Evolutionary conservation across 1,140 invertebrate genomes (phyloP), one percentile per base, ranked within the genome.

Genomic region (Matsumurasca onukii): DNA sequence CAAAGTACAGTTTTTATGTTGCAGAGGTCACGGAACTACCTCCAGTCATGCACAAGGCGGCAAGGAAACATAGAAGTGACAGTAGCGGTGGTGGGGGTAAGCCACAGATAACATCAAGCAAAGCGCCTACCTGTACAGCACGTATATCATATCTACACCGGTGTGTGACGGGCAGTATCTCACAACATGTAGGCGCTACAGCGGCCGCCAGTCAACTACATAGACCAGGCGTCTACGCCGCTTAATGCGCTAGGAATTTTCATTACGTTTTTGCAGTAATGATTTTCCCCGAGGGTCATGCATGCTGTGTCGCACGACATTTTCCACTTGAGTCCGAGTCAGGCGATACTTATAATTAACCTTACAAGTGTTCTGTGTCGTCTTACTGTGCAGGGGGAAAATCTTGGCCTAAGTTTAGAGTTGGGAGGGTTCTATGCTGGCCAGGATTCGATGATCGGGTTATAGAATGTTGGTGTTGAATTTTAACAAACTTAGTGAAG

Each of bases 181-280:
- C 29, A 17, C 2, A 31, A 17, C 1, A 17, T 63, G 61, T 27
- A 63, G 61, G 31, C 62, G 62, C 39, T 27, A 59, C 49, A 51
- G 24, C n/a, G 3, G 49, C 49, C 49, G 3, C 5, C n/a, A 3
- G 49, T 22, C n/a, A 17, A 51, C 49, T 51, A n/a, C 49, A 45
- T n/a, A 45, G 39, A 45, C 39, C 9, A 9, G 39, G 49, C 49
- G 49, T 5, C 49, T 5, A 24, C 49, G 5, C 49, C 5, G 34
- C 34, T 9, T 17, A 39, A 39, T 39, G 34, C 17, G 49, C 55
- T 5, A 3, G 55, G 24, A 27, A n/a, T 59, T 51, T 51, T 59
- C 55, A 59, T 65, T 65, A 65, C 24, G 31, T 65, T 65, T 65
- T 65, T 45, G 39, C 30, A 39, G 31, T 65, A 65, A 65, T 65